Conservation (phyloP, 2,113 vertebrate genomes). For the Pedetes capensis region DNA sequence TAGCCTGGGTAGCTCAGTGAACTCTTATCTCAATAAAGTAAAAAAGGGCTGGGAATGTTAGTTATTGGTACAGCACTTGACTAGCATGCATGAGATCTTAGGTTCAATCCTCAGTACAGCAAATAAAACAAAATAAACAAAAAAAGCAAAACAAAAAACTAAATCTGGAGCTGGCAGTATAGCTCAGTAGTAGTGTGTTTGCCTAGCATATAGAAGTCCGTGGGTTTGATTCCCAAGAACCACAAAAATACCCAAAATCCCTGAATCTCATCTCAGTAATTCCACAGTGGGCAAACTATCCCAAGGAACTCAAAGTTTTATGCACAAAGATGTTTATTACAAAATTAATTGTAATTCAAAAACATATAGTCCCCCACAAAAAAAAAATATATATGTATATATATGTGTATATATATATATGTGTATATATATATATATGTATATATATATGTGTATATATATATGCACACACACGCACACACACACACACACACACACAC, state of each 20-base stretch:
- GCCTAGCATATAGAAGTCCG: neutral
- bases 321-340: neutral
- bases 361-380: no score
- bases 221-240: neutral
- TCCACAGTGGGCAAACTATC: neutral
- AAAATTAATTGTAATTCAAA: neutral
- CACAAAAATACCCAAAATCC: neutral
- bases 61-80: neutral
- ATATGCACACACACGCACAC: no score
- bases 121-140: neutral
- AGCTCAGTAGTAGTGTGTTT: neutral
- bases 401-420: no score
- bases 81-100: neutral
- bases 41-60: no score
- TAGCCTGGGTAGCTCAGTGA: neutral
- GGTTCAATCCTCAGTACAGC: neutral
- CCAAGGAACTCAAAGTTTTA: conserved; percentile 29
- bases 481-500: no score
- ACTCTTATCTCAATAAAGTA: neutral
- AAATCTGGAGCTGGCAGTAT: neutral
- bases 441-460: no score
- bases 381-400: no score
- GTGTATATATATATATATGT: no score
- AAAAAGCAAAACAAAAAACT: no score
- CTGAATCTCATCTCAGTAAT: conserved; percentile 7